Evolutionary conservation across 2,797 vertebrate genomes (phyloP), one percentile per base, ranked within the genome.

Genomic region (Siniperca obscura): DNA sequence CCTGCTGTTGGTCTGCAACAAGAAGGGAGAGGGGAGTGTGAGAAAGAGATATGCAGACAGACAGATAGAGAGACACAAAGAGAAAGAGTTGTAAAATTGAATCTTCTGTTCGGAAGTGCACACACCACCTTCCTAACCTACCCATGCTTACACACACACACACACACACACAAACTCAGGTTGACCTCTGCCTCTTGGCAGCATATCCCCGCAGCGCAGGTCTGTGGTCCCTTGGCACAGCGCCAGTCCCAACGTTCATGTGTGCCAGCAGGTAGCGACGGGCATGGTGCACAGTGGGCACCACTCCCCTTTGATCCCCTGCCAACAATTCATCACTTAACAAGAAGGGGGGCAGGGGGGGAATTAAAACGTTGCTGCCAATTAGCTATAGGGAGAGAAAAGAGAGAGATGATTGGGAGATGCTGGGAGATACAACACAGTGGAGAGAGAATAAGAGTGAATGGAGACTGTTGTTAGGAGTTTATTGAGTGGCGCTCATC

Each of bases 301-400:
- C 78, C 74, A 57, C 91, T 92, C 92, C 72, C 89, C 96, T 98
- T 96, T 98, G 95, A 99, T 98, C 94, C 92, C 64, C 0, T 75
- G 96, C 97, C 97, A 99, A 96, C 95, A 95, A 96, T 97, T 97
- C 96, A 97, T 96, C 96, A 93, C 96, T 96, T 96, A 95, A 96
- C 96, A 97, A 96, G 95, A 91, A 93, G 88, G 62, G 78, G 70
- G 69, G 83, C 40, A 40, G 40, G 44, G 25, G 87, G 36, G 91
- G 94, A 94, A 92, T 92, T 92, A 94, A 92, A 95, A 92, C 87
- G 94, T 94, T 95, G 95, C 95, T 96, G 96, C 96, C 96, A 97
- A 96, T 97, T 97, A 98, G 95, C 95, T 95, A 93, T 87, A 92
- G 96, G 86, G 96, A 94, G 92, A 34, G 89, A 89, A 88, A 61